A percentile compares a stretch with the other conserved stretches of the same genome.
Conservation (phyloP, 2,797 vertebrate genomes). For the Limnodromus scolopaceus region DNA sequence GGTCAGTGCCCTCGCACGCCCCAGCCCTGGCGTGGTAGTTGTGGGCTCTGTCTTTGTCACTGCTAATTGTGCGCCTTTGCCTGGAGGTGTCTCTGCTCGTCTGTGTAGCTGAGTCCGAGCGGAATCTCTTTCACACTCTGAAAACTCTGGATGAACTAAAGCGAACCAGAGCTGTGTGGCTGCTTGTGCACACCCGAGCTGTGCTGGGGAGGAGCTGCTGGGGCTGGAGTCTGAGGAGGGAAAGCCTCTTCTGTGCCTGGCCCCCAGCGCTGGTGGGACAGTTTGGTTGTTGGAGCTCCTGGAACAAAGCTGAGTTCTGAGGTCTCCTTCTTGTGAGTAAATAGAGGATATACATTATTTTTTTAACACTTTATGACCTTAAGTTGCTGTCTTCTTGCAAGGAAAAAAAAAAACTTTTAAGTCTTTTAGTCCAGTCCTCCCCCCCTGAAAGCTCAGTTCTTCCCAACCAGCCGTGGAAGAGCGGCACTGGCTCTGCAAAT, state of each 20-base stretch:
- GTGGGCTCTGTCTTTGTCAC: rapidly evolving
- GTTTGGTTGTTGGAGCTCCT: not conserved
- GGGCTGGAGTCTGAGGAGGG: too few relatives aligned
- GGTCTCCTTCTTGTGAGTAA: not conserved
- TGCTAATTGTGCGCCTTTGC: not conserved
- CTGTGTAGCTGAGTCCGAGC: not conserved
- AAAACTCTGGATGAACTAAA: not conserved
- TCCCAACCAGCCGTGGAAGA: not conserved
- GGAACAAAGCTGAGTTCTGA: not conserved
- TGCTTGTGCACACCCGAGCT: not conserved
- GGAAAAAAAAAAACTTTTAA: not conserved
- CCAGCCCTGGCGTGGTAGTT: not conserved
- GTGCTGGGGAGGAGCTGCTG: not conserved
- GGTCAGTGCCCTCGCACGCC: not conserved
- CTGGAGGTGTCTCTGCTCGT: not conserved
- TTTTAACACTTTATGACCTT: not conserved
- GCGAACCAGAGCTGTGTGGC: not conserved
- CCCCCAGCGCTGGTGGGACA: rapidly evolving
- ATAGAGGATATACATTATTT: not conserved
- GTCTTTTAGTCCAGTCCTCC: not conserved
- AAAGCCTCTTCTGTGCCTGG: not conserved
- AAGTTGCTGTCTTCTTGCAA: not conserved
- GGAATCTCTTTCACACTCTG: not conserved
- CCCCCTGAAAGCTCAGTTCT: not conserved
- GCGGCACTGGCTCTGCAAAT: not conserved